A percentile compares a stretch with the other conserved stretches of the same genome.
These are phyloP conservation scores for Willisornis vidua DNA, from an alignment of 2,113 vertebrate species.

Conservation along the genomic window DNA sequence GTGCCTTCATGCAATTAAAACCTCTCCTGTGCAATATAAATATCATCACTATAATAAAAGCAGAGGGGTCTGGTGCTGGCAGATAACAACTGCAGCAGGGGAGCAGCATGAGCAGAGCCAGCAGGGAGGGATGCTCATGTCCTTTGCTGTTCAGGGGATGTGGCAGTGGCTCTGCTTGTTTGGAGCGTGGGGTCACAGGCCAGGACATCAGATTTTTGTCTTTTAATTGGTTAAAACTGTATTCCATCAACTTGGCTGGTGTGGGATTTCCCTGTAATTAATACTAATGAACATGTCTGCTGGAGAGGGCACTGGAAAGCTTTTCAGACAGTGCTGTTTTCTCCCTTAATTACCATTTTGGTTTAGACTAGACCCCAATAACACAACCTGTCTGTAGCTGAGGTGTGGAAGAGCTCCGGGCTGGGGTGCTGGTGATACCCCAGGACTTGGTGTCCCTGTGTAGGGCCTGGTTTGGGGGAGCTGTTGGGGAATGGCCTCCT, in stretches of 20 bases:
- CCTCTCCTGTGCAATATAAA: not conserved
- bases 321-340: too few relatives aligned
- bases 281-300: not conserved
- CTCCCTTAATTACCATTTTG: fast-evolving
- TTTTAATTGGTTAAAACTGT: fast-evolving
- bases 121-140: fast-evolving
- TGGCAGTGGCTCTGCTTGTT: fast-evolving
- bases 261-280: not conserved
- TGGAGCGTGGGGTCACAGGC: not conserved
- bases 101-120: not conserved
- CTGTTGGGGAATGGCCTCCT: not conserved
- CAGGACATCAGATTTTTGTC: not conserved
- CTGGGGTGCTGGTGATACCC: not conserved
- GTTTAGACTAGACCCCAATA: too few relatives aligned
- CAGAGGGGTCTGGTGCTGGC: not conserved
- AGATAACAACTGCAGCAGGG: not conserved
- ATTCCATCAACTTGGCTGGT: not conserved
- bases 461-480: not conserved
- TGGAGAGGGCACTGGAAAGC: not conserved
- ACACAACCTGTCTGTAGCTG: fast-evolving
- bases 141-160: not conserved
- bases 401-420: fast-evolving
- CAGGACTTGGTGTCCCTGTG: fast-evolving
- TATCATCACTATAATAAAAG: not conserved
- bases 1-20: not conserved